A percentile compares a stretch with the other conserved stretches of the same genome.
These are phyloP conservation scores for Zeuzera pyrina DNA, from an alignment of 2,888 invertebrate genomes.

Conservation along the genomic window DNA sequence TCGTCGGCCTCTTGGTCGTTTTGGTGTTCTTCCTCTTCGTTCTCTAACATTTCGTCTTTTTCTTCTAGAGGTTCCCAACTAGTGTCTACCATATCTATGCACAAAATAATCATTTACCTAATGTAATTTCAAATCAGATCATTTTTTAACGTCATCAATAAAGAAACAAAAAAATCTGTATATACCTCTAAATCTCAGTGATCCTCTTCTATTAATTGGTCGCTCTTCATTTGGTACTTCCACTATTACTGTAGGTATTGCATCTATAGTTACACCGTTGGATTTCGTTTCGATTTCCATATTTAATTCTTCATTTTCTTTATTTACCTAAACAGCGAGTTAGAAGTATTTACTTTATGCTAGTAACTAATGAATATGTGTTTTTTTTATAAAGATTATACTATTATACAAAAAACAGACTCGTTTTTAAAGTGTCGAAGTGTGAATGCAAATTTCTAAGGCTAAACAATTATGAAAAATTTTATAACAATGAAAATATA, in stretches of 20 bases:
- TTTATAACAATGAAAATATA: too few relatives aligned
- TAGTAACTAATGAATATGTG: too few relatives aligned
- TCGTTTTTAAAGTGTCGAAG: too few relatives aligned
- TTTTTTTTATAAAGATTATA: too few relatives aligned
- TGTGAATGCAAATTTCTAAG: too few relatives aligned
- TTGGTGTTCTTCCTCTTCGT: slow-evolving; percentile 27
- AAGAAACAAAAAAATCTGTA: background rate
- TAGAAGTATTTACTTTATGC: too few relatives aligned
- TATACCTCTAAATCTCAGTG: slow-evolving; percentile 74
- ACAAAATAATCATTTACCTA: slow-evolving; percentile 18
- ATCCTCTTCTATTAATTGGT: slow-evolving; percentile 46
- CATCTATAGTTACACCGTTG: slow-evolving; percentile 50
- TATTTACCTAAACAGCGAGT: slow-evolving; percentile 32
- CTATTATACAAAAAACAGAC: too few relatives aligned
- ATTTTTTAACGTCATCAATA: slow-evolving; percentile 4
- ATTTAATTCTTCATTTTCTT: slow-evolving; percentile 27
- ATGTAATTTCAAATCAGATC: background rate
- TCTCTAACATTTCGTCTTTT: slow-evolving; percentile 49
- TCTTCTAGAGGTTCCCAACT: slow-evolving; percentile 75
- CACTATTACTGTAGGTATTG: slow-evolving; percentile 38
- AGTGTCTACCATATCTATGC: slow-evolving; percentile 69
- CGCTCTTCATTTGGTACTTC: slow-evolving; percentile 48
- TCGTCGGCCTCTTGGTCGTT: slow-evolving; percentile 32
- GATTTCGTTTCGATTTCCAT: slow-evolving; percentile 42
- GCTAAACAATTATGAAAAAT: too few relatives aligned